Conservation (phyloP, 23 tunicate genomes). For the Ascidia mentula region DNA sequence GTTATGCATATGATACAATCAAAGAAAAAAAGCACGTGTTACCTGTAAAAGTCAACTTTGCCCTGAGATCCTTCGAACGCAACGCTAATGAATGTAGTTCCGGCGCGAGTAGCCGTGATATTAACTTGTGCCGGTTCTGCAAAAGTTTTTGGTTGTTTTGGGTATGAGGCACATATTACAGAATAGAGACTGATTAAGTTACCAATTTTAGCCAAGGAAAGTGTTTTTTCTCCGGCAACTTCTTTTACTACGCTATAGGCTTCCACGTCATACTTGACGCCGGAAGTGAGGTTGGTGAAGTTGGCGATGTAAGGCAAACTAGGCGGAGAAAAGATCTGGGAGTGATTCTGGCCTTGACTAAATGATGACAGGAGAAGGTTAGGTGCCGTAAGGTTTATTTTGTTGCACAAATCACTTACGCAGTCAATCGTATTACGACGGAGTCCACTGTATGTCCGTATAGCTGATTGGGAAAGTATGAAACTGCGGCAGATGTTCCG, state of each 20-base stretch:
- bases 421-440: background rate
- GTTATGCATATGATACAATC: background rate
- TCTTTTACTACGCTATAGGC: slow-evolving; percentile 19
- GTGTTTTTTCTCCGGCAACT: background rate
- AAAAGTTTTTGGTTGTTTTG: background rate
- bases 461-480: background rate
- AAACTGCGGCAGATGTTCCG: background rate
- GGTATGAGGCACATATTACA: background rate
- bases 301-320: background rate
- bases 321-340: background rate
- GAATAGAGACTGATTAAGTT: background rate
- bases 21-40: background rate
- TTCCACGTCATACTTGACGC: slow-evolving; percentile 23
- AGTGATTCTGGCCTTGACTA: background rate
- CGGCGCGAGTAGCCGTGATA: background rate
- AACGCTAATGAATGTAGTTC: background rate
- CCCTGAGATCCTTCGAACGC: background rate
- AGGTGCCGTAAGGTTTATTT: background rate
- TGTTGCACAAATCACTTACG: background rate
- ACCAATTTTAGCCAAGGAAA: slow-evolving; percentile 2
- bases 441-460: background rate
- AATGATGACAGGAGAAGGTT: background rate
- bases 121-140: slow-evolving; percentile 5
- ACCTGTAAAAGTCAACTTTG: slow-evolving; percentile 7
- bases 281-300: slow-evolving; percentile 31